These are phyloP conservation scores for Fragum whitleyi DNA, from an alignment of 2,888 invertebrate species.

Conservation along the genomic window DNA sequence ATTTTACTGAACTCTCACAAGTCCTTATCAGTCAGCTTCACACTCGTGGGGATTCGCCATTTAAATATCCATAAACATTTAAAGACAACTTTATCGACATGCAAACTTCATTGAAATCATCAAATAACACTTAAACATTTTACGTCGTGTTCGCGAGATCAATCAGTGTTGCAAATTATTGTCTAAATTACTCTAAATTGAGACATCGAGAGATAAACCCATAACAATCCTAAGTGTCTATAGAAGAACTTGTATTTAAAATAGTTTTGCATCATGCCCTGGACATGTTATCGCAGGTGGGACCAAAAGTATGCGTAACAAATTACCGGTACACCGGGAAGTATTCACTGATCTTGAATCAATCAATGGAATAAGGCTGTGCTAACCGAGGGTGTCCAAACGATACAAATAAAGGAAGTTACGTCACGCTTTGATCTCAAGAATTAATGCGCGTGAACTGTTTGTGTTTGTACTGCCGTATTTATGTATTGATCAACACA, in stretches of 20 bases:
- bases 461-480: background rate
- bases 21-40: background rate
- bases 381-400: slow-evolving; percentile 20
- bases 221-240: background rate
- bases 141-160: background rate
- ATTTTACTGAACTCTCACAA: no score
- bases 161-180: slow-evolving; percentile 23
- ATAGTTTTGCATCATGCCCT: background rate
- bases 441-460: background rate
- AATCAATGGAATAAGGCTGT: slow-evolving; percentile 1
- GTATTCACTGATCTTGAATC: slow-evolving; percentile 20
- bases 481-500: background rate
- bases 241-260: background rate
- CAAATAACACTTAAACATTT: slow-evolving; percentile 19
- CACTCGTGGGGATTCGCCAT: background rate
- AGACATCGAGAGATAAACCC: background rate
- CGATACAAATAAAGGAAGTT: slow-evolving; percentile 19
- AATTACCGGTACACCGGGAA: slow-evolving; percentile 25
- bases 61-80: background rate
- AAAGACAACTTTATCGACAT: slow-evolving; percentile 1
- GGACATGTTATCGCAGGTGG: slow-evolving; percentile 27
- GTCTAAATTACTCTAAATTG: slow-evolving; percentile 14
- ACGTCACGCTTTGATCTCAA: slow-evolving; percentile 12
- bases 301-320: slow-evolving; percentile 23
- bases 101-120: slow-evolving; percentile 16